phyloP scores from a whole-genome alignment of 2,888 invertebrate species.

The Melanargia galathea region DNA sequence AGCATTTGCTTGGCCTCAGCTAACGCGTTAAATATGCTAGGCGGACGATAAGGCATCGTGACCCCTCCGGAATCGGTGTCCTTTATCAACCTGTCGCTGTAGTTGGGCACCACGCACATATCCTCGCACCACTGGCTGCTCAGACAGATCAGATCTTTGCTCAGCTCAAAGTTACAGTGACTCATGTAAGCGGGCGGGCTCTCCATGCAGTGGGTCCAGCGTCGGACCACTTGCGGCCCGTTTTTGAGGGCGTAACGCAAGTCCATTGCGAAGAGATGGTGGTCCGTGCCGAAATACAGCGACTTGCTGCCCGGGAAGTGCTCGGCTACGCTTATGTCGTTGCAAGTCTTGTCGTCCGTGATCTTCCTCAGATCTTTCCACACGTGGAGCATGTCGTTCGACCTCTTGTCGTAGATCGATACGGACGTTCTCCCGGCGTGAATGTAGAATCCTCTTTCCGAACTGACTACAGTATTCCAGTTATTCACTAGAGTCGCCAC shows the following conservation, averaged over 20 bases:
- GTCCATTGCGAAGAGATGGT: slow-evolving; percentile 68
- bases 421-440: slow-evolving; percentile 58
- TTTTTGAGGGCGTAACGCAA: slow-evolving; percentile 53
- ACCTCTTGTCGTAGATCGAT: slow-evolving; percentile 71
- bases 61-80: slow-evolving; percentile 51
- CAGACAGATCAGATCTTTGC: slow-evolving; percentile 64
- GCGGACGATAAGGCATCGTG: slow-evolving; percentile 66
- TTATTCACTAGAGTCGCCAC: slow-evolving; percentile 56
- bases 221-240: slow-evolving; percentile 62
- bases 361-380: slow-evolving; percentile 56
- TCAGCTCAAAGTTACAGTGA: slow-evolving; percentile 59
- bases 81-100: slow-evolving; percentile 52
- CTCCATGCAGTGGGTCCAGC: slow-evolving; percentile 83
- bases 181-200: slow-evolving; percentile 72
- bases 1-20: slow-evolving; percentile 56
- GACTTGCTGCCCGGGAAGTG: slow-evolving; percentile 55
- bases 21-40: slow-evolving; percentile 58
- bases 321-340: slow-evolving; percentile 59
- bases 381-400: slow-evolving; percentile 51
- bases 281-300: slow-evolving; percentile 65
- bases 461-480: slow-evolving; percentile 68
- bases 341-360: slow-evolving; percentile 59
- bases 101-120: slow-evolving; percentile 64
- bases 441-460: slow-evolving; percentile 59
- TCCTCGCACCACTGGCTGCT: slow-evolving; percentile 75